Conservation (phyloP, 2,888 invertebrate genomes). For the Nephrotoma flavescens region DNA sequence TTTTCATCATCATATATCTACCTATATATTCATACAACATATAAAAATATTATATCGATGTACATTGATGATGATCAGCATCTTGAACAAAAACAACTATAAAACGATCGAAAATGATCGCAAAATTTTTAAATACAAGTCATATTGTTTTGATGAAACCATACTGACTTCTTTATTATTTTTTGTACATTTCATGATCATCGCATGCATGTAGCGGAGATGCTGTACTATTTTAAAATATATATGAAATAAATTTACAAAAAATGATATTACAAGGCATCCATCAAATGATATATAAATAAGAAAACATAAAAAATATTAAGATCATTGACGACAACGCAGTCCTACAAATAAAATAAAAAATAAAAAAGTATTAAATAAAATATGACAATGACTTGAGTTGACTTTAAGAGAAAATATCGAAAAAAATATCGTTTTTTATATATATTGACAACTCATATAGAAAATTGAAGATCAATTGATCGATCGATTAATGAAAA, state of each 20-base stretch:
- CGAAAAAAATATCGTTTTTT: neutral
- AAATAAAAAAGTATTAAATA: neutral
- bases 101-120: neutral
- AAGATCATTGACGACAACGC: neutral
- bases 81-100: neutral
- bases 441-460: neutral
- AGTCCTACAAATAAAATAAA: neutral
- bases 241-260: neutral
- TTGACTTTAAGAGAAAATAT: neutral
- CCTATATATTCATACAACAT: neutral
- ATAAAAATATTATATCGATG: neutral
- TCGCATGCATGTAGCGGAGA: neutral
- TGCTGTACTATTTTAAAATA: neutral
- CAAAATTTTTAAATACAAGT: neutral
- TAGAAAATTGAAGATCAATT: neutral
- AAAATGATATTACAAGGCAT: neutral
- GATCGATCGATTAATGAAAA: neutral
- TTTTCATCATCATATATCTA: neutral
- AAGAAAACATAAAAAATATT: neutral
- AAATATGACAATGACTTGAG: neutral
- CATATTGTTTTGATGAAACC: neutral
- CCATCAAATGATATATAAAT: neutral
- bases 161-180: neutral
- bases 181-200: neutral
- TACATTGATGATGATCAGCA: neutral